Conservation (phyloP, 2,113 vertebrate species). For the Cinclus mexicanus region DNA sequence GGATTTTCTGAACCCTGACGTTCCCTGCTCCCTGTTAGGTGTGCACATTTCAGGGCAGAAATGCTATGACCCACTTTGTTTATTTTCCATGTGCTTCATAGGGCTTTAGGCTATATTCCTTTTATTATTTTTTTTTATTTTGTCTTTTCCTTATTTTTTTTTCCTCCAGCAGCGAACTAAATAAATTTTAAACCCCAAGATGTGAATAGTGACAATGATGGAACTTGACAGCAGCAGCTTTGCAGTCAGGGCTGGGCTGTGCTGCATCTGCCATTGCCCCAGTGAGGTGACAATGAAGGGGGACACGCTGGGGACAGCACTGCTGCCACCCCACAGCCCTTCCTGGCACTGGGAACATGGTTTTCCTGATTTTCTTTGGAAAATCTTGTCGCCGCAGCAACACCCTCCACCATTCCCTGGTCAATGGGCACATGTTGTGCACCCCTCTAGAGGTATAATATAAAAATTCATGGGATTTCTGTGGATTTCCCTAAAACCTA, state of each 20-base stretch:
- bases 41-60: background rate
- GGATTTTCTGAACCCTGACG: background rate
- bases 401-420: background rate
- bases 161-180: background rate
- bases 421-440: accelerated
- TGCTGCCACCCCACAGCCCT: background rate
- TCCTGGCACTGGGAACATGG: background rate
- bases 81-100: background rate
- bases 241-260: background rate
- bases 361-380: background rate
- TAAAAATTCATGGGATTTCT: accelerated
- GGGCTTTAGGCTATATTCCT: background rate
- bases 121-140: background rate
- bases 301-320: background rate
- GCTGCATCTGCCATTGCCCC: background rate
- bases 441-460: too few species aligned
- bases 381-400: background rate
- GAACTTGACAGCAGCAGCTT: background rate
- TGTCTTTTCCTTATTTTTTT: background rate
- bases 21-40: background rate
- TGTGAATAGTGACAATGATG: background rate
- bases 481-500: background rate
- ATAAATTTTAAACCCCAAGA: background rate
- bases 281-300: background rate
- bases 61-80: background rate